Evolutionary conservation across 2,113 vertebrate species (phyloP).

Genomic region (Tautogolabrus adspersus): DNA sequence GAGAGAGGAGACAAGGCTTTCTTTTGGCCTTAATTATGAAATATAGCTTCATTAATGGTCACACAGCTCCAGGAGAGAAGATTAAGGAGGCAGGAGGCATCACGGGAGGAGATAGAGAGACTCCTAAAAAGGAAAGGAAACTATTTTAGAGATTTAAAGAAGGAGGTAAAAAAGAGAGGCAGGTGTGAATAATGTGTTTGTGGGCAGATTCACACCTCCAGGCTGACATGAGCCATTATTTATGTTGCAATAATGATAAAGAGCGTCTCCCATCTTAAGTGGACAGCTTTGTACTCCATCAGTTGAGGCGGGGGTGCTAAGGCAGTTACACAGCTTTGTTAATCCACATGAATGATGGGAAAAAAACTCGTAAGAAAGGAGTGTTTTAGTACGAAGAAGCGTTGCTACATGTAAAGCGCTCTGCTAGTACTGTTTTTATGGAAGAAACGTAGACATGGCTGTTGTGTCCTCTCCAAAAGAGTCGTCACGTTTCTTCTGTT

Average conservation of each 20-base stretch:
- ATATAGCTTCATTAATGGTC: slow-evolving; percentile 54
- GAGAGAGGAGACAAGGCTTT: slow-evolving; percentile 30
- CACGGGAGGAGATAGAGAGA: neutral
- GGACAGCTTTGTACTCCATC: neutral
- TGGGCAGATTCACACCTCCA: slow-evolving; percentile 13
- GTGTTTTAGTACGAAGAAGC: neutral
- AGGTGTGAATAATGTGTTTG: slow-evolving; percentile 33
- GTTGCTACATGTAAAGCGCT: no score
- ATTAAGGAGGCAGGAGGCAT: neutral
- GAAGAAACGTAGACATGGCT: neutral
- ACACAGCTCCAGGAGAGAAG: slow-evolving; percentile 22
- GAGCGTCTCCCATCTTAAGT: neutral
- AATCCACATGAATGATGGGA: neutral
- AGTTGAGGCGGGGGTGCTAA: neutral
- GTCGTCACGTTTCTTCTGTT: no score
- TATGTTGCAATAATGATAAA: slow-evolving; percentile 18
- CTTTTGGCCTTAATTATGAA: slow-evolving; percentile 63
- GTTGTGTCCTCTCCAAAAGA: neutral
- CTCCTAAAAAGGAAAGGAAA: neutral
- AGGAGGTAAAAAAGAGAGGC: neutral
- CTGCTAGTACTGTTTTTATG: no score
- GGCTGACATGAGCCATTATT: slow-evolving; percentile 29
- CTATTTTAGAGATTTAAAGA: neutral
- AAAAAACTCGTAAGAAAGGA: neutral
- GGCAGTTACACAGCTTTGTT: neutral